Conservation (phyloP, 2,888 invertebrate species). For the Drosophila antonietae region DNA sequence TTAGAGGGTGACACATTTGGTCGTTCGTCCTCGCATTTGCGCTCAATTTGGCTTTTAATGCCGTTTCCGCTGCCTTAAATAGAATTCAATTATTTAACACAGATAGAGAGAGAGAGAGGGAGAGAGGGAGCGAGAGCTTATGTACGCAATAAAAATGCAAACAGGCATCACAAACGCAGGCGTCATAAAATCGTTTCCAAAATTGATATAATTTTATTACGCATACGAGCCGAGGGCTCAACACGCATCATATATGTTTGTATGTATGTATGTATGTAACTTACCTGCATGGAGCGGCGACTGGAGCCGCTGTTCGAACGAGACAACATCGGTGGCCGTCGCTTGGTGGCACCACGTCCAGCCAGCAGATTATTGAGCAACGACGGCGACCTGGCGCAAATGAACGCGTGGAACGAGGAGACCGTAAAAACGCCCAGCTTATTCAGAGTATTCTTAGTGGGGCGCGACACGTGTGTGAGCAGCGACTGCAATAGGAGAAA, state of each 20-base stretch:
- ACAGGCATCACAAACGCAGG: conserved; percentile 28
- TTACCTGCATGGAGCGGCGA: conserved; percentile 93
- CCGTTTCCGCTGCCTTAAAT: conserved; percentile 71
- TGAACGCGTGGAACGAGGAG: conserved; percentile 98
- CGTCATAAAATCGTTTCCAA: conserved; percentile 61
- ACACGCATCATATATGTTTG: neutral
- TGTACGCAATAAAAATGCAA: conserved; percentile 48
- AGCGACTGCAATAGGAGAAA: conserved; percentile 90
- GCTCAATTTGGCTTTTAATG: conserved; percentile 78
- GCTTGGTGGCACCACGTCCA: conserved; percentile 95
- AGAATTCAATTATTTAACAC: conserved; percentile 67
- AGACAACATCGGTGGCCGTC: conserved; percentile 94
- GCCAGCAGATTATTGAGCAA: conserved; percentile 95
- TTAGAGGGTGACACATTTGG: conserved; percentile 66
- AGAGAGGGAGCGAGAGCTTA: neutral
- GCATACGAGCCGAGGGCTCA: conserved; percentile 52
- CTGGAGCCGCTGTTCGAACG: conserved; percentile 95
- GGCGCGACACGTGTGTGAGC: conserved; percentile 96
- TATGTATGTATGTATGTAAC: conserved; percentile 44
- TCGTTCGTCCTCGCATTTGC: conserved; percentile 34
- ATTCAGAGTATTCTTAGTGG: conserved; percentile 97
- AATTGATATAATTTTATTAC: conserved; percentile 76
- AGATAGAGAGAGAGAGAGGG: conserved; percentile 3
- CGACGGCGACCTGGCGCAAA: conserved; percentile 97
- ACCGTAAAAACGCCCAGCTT: conserved; percentile 98